Conservation (phyloP, 2,113 vertebrate species). For the Odobenus rosmarus region DNA sequence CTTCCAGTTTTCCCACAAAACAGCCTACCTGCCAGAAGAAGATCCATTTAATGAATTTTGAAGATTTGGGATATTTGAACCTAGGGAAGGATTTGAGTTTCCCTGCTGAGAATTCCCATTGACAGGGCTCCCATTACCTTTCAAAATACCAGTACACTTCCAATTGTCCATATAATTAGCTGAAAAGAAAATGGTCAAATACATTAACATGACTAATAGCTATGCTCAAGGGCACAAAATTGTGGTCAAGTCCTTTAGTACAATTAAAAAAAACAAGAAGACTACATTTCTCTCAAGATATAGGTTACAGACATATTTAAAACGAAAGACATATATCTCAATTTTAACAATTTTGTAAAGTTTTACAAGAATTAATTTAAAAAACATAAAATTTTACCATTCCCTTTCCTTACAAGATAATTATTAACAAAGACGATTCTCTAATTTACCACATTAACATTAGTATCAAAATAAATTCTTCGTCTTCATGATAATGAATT, state of each 20-base stretch:
- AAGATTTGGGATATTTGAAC: constrained; percentile 89
- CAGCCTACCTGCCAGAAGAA: constrained; percentile 94
- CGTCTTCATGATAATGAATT: constrained; percentile 31
- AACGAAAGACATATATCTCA: background rate
- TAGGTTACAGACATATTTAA: background rate
- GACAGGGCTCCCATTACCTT: constrained; percentile 97
- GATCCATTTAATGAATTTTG: constrained; percentile 94
- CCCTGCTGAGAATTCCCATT: constrained; percentile 92
- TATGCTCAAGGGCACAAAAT: background rate
- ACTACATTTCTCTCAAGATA: background rate
- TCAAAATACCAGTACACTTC: constrained; percentile 98
- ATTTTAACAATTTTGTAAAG: background rate
- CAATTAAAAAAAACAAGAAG: background rate
- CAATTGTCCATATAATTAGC: constrained; percentile 99
- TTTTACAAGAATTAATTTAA: constrained; percentile 34
- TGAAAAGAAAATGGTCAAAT: constrained; percentile 81
- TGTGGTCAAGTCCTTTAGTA: background rate
- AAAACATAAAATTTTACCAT: background rate
- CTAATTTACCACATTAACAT: background rate
- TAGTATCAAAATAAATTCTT: constrained; percentile 30
- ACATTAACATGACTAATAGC: background rate
- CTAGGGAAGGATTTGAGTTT: constrained; percentile 90
- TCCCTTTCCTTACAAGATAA: background rate
- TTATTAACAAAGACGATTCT: background rate
- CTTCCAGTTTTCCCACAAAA: constrained; percentile 44